Base-by-base conservation (phyloP, 92 coral and sea anemone genomes). In the Porites evermanni region DNA sequence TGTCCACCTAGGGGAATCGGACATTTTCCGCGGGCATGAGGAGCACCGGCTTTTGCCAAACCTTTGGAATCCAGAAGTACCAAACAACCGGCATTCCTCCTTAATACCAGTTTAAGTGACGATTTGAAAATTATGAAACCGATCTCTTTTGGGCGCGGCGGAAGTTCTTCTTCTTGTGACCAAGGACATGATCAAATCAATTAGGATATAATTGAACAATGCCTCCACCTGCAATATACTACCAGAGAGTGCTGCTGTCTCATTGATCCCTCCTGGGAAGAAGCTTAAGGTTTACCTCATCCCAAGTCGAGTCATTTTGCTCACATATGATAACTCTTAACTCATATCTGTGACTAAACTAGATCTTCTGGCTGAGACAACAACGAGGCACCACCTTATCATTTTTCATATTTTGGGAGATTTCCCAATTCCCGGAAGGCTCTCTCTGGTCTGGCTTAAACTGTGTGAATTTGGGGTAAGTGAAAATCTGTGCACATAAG, bases 1-100 rank as follows among this genome's bases (percentile, higher is more conserved):
- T 85, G 76, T 73, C 91, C 90, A 63, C 86, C 90, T 79, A 81
- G 90, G 69, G 1, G 90, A 63, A 79, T 79, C 10, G 75, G 85
- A 74, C 85, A 87, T 64, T 84, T 75, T 87, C 75, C 90, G 32
- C 70, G 81, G 10, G 77, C 67, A 67, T 80, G 90, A 54, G 86
- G 80, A 64, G 78, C 71, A 61, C 77, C 80, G 52, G 81, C 85
- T 69, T 13, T 52, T 26, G 23, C 76, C 85, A 80, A 75, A 38
- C 54, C 56, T 44, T 70, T 14, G 20, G 75, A 70, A 44, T n/a
- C 18, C 52, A n/a, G 47, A 16, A 17, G 61, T 64, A 76, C 87
- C 73, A 83, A 72, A 83, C 80, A 81, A 29, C 84, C 70, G 89
- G 89, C 89, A 58, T 79, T 60, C 77, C 87, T 59, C 26, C 80